Percentiles rank a stretch among this genome's conserved stretches.
Conservation (phyloP, 30 jellyfish, hydroid and myxozoan genomes). For the Cassiopea andromeda region DNA sequence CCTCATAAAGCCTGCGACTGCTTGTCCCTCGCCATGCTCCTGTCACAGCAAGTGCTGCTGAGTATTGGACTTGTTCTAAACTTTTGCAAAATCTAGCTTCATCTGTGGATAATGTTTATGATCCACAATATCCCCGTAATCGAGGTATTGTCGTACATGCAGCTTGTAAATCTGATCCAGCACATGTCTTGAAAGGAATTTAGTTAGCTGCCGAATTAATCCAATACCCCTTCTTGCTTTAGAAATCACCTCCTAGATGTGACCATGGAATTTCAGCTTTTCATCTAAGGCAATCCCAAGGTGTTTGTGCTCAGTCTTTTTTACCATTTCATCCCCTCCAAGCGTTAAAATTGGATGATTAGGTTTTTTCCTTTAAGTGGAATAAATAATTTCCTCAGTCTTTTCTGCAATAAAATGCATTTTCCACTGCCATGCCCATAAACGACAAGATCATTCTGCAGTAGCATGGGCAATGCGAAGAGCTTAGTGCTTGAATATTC, state of each 20-base stretch:
- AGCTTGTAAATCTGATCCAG: conserved; percentile 17
- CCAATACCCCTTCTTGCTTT: conserved; percentile 41
- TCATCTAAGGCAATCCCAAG: neutral
- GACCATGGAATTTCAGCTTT: conserved; percentile 14
- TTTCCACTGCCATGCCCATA: too few relatives aligned
- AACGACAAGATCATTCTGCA: too few relatives aligned
- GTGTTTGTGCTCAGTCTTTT: neutral
- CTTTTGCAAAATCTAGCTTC: conserved; percentile 1
- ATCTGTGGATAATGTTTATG: conserved; percentile 20
- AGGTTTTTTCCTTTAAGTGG: too few relatives aligned
- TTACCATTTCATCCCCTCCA: too few relatives aligned
- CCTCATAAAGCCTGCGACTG: too few relatives aligned
- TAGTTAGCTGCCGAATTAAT: neutral
- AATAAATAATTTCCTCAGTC: too few relatives aligned
- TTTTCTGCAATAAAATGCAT: too few relatives aligned
- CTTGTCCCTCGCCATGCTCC: neutral
- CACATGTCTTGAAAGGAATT: neutral
- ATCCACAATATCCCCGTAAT: neutral
- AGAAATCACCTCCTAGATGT: conserved; percentile 9
- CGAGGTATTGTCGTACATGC: neutral
- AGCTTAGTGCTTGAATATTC: too few relatives aligned
- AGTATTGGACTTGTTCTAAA: conserved; percentile 21
- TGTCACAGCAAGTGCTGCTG: conserved; percentile 33
- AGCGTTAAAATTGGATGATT: too few relatives aligned
- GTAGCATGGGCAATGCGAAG: too few relatives aligned